These are phyloP conservation scores for Agapornis roseicollis DNA, from an alignment of 2,113 vertebrate species.

Conservation along the genomic window DNA sequence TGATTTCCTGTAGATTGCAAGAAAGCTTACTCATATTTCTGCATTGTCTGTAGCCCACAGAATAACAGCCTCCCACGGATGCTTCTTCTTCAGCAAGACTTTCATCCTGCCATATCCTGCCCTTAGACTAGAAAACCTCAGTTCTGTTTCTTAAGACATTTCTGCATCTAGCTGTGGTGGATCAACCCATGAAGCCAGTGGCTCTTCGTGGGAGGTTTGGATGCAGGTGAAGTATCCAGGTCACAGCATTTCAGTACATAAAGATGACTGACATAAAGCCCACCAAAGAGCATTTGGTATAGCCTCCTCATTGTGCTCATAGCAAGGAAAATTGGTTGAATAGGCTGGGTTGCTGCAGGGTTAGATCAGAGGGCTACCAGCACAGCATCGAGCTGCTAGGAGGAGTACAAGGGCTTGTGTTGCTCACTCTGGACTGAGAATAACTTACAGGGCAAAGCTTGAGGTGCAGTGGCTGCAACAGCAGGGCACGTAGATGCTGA, in stretches of 20 bases:
- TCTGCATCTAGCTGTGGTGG: not conserved
- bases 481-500: not conserved
- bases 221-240: not conserved
- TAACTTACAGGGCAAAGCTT: not conserved
- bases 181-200: not conserved
- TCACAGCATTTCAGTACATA: not conserved
- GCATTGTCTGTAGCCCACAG: not conserved
- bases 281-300: not conserved
- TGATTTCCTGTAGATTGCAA: slow-evolving; percentile 38
- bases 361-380: not conserved
- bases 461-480: not conserved
- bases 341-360: not conserved
- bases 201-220: not conserved
- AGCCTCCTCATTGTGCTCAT: not conserved
- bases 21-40: slow-evolving; percentile 17
- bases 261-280: not conserved
- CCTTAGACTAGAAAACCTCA: not conserved
- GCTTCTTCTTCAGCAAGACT: not conserved
- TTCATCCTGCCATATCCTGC: not conserved
- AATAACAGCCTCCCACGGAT: not conserved
- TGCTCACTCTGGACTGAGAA: not conserved
- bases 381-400: not conserved
- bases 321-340: not conserved
- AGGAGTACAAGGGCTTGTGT: not conserved
- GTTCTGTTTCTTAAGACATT: not conserved